Conservation (phyloP, 2,888 invertebrate species). For the Rotaria magnacalcarata region DNA sequence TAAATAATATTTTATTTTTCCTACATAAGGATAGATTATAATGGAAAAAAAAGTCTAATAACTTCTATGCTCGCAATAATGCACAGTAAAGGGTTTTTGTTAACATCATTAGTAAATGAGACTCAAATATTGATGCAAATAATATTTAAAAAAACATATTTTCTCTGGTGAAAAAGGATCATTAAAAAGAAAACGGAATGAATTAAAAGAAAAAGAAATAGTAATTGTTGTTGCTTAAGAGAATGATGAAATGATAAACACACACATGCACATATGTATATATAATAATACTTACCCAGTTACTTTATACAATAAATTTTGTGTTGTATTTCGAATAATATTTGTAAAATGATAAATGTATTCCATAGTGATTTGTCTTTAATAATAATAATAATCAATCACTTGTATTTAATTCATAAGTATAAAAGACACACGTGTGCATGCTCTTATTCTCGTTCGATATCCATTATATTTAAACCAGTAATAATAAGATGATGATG, state of each 20-base stretch:
- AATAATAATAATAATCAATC: conserved; percentile 12
- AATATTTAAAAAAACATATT: background rate
- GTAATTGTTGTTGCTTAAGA: too few relatives aligned
- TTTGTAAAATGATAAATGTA: background rate
- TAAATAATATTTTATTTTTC: too few relatives aligned
- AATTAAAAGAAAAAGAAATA: too few relatives aligned
- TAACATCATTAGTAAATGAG: background rate
- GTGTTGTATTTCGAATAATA: conserved; percentile 4
- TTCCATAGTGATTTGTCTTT: background rate
- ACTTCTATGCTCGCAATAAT: background rate
- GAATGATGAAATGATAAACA: too few relatives aligned
- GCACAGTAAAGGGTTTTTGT: background rate
- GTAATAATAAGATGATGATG: background rate
- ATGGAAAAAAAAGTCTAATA: background rate
- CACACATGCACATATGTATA: too few relatives aligned
- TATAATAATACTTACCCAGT: background rate
- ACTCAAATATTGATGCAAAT: background rate
- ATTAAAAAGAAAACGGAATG: too few relatives aligned
- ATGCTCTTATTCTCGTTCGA: background rate
- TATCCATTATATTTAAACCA: background rate
- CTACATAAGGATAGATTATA: too few relatives aligned
- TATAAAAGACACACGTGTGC: background rate
- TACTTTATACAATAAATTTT: background rate
- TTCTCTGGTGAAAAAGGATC: too few relatives aligned
- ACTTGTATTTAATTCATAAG: background rate